Evolutionary conservation across 1,140 invertebrate genomes (phyloP), one percentile per base, ranked within the genome.

Genomic region (Harpegnathos saltator): DNA sequence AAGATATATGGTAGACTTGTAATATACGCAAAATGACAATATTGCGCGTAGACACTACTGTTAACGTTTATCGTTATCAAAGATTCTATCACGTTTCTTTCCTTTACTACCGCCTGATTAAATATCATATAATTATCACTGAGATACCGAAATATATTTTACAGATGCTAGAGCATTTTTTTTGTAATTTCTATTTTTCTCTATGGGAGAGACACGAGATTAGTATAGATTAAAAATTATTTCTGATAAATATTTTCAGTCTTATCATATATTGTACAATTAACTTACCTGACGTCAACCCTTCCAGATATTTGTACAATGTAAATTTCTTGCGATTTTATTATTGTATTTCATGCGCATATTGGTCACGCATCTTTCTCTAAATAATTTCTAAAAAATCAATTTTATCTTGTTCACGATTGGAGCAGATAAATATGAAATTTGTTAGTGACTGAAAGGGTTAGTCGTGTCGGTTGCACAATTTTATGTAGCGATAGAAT

Each of bases 21-120:
- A 44, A 44, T 44, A 44, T 9, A 44, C 9, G 11, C 38, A 9
- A 44, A 44, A 44, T 44, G 7, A 9, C 38, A 44, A 9, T 44
- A 44, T 44, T 44, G 50, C 50, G 63, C 29, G 61, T 29, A 63
- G 3, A 65, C 29, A 24, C 29, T 65, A 24, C 24, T 58, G n/a
- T 65, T 65, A 65, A 29, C 29, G 19, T 65, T 24, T 65, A 65
- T 26, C 29, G 29, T 65, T 65, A 26, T 65, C 29, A 14, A 29
- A 24, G 19, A 58, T 58, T 58, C 5, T 19, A 58, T 58, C 56
- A 11, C 56, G 5, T n/a, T 24, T 58, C 5, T 19, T 58, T 5
- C n/a, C 2, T 58, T n/a, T 11, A 17, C 5, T 58, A n/a, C 15
- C n/a, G 9, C 7, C 38, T 44, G 38, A 44, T 11, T 44, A 44